These are phyloP conservation scores for Watersipora subatra DNA, from an alignment of 1,140 invertebrate species.

Conservation along the genomic window DNA sequence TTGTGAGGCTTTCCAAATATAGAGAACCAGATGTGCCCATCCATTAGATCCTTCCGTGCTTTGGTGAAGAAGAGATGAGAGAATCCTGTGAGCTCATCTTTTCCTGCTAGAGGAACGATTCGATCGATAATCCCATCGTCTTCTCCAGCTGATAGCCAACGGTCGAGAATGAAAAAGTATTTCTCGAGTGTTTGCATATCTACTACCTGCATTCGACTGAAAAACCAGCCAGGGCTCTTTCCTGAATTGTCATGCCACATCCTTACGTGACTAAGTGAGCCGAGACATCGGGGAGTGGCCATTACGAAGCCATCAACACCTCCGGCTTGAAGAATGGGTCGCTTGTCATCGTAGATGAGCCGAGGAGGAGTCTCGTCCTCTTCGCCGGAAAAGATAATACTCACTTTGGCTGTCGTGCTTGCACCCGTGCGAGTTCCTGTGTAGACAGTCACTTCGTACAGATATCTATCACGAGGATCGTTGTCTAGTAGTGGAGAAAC, in stretches of 20 bases:
- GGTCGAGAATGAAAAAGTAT: conserved; percentile 10
- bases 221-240: conserved; percentile 9
- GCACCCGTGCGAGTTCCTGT: no score
- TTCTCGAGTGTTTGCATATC: conserved; percentile 11
- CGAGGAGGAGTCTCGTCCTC: conserved; percentile 20
- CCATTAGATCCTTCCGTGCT: no score
- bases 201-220: conserved; percentile 8
- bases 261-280: conserved; percentile 16
- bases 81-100: no score
- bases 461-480: no score
- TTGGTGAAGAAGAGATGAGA: no score
- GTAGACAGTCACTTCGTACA: no score
- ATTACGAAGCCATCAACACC: conserved; percentile 19
- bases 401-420: conserved; percentile 24
- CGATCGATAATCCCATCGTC: conserved; percentile 11
- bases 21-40: no score
- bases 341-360: conserved; percentile 19
- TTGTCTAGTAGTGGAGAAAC: no score
- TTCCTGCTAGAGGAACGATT: no score
- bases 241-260: conserved; percentile 11
- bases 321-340: conserved; percentile 12
- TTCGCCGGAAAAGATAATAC: conserved; percentile 25
- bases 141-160: conserved; percentile 11
- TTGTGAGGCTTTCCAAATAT: no score
- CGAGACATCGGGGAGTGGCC: conserved; percentile 17